phyloP scores from a whole-genome alignment of 2,888 invertebrate species.

The Leucophora obtusa region DNA sequence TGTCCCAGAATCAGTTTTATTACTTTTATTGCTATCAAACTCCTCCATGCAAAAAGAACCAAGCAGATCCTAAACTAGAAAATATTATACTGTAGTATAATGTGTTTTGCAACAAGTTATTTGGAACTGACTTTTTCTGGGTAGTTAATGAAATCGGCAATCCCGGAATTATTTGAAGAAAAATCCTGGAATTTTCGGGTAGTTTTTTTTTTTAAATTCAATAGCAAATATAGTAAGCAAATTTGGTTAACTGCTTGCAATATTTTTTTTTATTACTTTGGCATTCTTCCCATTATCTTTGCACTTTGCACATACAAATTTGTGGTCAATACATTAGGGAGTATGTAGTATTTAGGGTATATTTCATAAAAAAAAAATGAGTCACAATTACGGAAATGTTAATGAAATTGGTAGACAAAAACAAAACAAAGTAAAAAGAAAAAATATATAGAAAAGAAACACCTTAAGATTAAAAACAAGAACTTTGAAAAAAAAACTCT shows the following conservation, averaged over 20 bases:
- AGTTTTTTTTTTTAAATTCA: too few species aligned
- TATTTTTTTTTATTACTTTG: neutral
- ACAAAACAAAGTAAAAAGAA: constrained; percentile 35
- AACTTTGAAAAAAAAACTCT: constrained; percentile 28
- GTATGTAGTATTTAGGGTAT: neutral
- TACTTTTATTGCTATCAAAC: too few species aligned
- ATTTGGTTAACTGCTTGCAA: neutral
- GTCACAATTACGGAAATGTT: constrained; percentile 58
- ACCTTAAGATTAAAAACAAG: constrained; percentile 22
- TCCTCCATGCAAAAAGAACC: too few species aligned
- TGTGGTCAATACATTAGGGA: constrained; percentile 26
- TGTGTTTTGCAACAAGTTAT: too few species aligned
- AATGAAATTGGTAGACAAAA: constrained; percentile 61
- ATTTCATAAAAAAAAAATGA: constrained; percentile 43
- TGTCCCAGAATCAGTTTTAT: too few species aligned
- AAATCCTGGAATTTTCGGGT: too few species aligned
- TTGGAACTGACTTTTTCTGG: too few species aligned
- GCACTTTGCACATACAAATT: neutral
- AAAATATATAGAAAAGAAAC: constrained; percentile 16
- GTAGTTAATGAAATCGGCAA: too few species aligned
- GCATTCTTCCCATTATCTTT: neutral
- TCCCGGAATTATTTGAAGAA: too few species aligned
- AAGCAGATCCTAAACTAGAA: too few species aligned
- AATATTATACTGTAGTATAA: too few species aligned
- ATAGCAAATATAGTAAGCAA: too few species aligned